Evolutionary conservation across 2,888 invertebrate genomes (phyloP).

Genomic region (Drosophila koepferae): DNA sequence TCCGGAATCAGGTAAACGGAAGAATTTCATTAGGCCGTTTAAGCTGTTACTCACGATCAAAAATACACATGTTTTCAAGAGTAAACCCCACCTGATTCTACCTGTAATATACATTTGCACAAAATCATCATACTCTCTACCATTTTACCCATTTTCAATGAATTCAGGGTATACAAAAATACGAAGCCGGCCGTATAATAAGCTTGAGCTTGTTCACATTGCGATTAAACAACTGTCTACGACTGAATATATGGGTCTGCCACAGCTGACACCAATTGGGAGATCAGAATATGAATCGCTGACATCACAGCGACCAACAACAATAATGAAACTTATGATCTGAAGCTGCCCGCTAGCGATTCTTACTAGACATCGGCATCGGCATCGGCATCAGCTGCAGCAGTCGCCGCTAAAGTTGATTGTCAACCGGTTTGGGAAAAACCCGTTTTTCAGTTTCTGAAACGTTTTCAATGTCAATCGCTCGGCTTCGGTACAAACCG

Average conservation of each 20-base stretch:
- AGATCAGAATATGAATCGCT: conserved; percentile 24
- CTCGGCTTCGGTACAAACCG: conserved; percentile 39
- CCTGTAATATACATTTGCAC: not conserved
- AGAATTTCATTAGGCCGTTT: not conserved
- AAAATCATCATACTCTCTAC: not conserved
- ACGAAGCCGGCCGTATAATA: conserved; percentile 50
- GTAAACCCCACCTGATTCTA: not conserved
- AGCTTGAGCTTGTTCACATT: conserved; percentile 58
- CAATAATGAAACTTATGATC: conserved; percentile 24
- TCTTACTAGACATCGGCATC: conserved; percentile 50
- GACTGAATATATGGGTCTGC: conserved; percentile 33
- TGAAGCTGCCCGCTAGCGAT: conserved; percentile 44
- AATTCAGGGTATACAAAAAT: not conserved
- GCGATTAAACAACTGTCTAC: conserved; percentile 53
- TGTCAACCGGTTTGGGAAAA: conserved; percentile 72
- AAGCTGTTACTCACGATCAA: not conserved
- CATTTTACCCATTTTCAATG: not conserved
- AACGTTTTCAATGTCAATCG: conserved; percentile 75
- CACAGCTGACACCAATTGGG: conserved; percentile 12
- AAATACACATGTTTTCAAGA: not conserved
- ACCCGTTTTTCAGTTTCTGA: conserved; percentile 63
- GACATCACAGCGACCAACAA: conserved; percentile 48
- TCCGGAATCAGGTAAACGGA: not conserved
- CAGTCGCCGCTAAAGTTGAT: conserved; percentile 42
- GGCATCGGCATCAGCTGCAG: conserved; percentile 34